Percentiles rank a stretch among this genome's conserved stretches.
phyloP scores from a whole-genome alignment of 2,797 vertebrate species.

The Psittacula derbiana region DNA sequence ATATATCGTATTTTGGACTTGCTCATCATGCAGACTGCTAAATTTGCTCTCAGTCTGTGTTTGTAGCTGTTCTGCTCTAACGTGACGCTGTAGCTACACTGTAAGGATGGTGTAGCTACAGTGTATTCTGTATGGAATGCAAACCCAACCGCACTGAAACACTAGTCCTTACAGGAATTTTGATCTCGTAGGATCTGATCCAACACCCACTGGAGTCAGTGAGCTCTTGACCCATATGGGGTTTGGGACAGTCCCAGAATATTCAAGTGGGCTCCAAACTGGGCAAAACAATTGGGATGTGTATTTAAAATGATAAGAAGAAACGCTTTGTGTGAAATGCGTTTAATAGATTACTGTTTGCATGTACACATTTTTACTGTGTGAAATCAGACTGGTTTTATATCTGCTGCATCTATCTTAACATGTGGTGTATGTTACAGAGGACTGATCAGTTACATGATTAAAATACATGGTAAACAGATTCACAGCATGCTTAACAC shows the following conservation, averaged over 20 bases:
- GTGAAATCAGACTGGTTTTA: slow-evolving; percentile 50
- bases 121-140: neutral
- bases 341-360: slow-evolving; percentile 33
- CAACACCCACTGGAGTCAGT: slow-evolving; percentile 38
- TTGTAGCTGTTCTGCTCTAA: neutral
- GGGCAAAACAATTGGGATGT: slow-evolving; percentile 9
- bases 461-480: slow-evolving; percentile 29
- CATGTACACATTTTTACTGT: slow-evolving; percentile 44
- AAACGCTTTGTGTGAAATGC: slow-evolving; percentile 13
- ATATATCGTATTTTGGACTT: neutral
- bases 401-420: slow-evolving; percentile 35
- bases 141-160: slow-evolving; percentile 17
- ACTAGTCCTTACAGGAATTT: slow-evolving; percentile 33
- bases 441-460: slow-evolving; percentile 23
- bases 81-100: neutral
- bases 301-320: slow-evolving; percentile 44
- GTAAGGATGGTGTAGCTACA: slow-evolving; percentile 8
- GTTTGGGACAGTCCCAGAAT: slow-evolving; percentile 41
- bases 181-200: slow-evolving; percentile 24
- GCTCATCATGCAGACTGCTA: neutral
- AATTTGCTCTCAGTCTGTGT: neutral
- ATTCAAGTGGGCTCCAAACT: slow-evolving; percentile 41
- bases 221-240: slow-evolving; percentile 35
- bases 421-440: slow-evolving; percentile 36
- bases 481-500: slow-evolving; percentile 6